phyloP scores from a whole-genome alignment of 2,113 vertebrate species.

The Bos taurus region DNA sequence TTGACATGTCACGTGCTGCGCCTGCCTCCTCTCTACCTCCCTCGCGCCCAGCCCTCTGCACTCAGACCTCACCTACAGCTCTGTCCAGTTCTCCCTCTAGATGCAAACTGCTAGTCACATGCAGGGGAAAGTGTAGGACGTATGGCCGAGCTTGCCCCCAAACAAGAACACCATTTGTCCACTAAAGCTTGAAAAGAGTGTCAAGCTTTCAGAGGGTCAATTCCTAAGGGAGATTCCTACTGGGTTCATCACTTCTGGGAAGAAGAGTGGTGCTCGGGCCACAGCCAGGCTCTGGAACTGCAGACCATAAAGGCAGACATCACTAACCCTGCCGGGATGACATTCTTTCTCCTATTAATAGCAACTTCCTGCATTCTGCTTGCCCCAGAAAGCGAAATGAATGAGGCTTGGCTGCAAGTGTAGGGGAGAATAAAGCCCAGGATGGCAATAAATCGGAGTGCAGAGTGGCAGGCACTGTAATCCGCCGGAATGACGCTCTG shows the following conservation, averaged over 20 bases:
- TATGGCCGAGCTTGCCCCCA: background rate
- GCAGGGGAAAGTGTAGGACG: background rate
- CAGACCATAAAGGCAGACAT: constrained; percentile 29
- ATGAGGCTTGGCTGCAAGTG: constrained; percentile 57
- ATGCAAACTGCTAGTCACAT: background rate
- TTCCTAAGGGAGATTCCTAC: background rate
- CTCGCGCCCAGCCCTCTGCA: accelerated
- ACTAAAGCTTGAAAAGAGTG: background rate
- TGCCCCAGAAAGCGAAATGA: constrained; percentile 64
- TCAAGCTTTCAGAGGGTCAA: background rate
- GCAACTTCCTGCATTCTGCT: constrained; percentile 51
- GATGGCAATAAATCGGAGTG: constrained; percentile 60
- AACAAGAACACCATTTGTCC: background rate
- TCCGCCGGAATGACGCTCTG: constrained; percentile 53
- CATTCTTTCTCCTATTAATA: constrained; percentile 67
- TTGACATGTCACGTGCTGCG: accelerated
- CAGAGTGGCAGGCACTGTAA: constrained; percentile 69
- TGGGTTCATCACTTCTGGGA: background rate
- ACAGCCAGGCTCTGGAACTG: background rate
- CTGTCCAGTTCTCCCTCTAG: background rate
- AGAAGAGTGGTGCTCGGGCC: background rate
- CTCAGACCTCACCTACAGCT: background rate
- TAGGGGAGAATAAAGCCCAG: constrained; percentile 63
- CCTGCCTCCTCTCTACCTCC: accelerated
- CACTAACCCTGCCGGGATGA: background rate